These are phyloP conservation scores for Sinocyclocheilus rhinocerous DNA, from an alignment of 2,113 vertebrate genomes.

Conservation along the genomic window DNA sequence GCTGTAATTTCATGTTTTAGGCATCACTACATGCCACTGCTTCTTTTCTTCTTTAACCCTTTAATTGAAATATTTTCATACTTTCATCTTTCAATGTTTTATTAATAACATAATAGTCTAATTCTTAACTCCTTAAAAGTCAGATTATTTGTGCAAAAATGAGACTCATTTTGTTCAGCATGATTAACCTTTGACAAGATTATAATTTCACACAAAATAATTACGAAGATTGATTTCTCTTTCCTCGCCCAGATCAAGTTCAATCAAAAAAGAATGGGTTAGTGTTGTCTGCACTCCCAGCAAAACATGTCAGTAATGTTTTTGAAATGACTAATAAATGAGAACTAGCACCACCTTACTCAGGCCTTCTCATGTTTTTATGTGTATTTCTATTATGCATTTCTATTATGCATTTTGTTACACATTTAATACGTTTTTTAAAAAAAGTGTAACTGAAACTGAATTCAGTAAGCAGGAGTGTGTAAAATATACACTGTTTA, in stretches of 20 bases:
- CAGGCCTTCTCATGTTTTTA: not conserved
- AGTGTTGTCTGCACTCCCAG: not conserved
- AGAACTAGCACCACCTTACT: not conserved
- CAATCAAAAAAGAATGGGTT: not conserved
- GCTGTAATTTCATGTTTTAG: not conserved
- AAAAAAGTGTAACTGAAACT: not conserved
- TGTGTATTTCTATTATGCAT: not conserved
- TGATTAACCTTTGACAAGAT: slow-evolving; percentile 7
- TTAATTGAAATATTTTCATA: not conserved
- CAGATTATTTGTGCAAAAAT: not conserved
- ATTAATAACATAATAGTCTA: not conserved
- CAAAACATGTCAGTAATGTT: not conserved
- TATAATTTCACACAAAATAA: not conserved
- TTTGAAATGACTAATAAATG: not conserved
- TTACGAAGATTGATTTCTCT: not conserved
- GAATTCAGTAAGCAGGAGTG: not conserved
- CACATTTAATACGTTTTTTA: not conserved
- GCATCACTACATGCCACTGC: not conserved
- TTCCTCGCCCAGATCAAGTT: not conserved
- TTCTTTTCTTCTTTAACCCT: not conserved
- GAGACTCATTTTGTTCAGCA: not conserved
- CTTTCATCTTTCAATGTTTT: not conserved
- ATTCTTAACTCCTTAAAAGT: not conserved
- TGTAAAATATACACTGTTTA: not conserved
- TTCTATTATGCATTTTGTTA: not conserved